phyloP scores from a whole-genome alignment of 2,113 vertebrate species.

The Hydropotes inermis region DNA sequence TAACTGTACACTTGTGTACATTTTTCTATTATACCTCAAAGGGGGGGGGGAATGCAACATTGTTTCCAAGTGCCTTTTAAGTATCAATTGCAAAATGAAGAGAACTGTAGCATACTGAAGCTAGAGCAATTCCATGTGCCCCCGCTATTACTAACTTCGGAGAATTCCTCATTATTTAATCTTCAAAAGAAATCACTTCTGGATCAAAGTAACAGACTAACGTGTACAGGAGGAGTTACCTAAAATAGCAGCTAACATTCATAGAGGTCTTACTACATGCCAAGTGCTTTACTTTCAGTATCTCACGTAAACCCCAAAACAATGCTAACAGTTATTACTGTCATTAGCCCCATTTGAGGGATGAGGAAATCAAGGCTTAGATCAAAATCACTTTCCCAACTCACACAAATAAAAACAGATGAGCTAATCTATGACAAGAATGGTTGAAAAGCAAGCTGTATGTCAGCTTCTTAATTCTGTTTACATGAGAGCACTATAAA shows the following conservation, averaged over 20 bases:
- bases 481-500: neutral
- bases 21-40: neutral
- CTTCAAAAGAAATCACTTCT: slow-evolving; percentile 36
- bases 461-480: slow-evolving; percentile 14
- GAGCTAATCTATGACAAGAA: neutral
- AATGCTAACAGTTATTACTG: neutral
- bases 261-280: neutral
- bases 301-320: neutral
- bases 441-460: neutral
- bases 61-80: slow-evolving; percentile 4
- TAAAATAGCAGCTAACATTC: slow-evolving; percentile 17
- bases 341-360: slow-evolving; percentile 10
- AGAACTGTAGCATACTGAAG: neutral
- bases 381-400: slow-evolving; percentile 22
- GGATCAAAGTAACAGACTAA: neutral
- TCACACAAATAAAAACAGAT: neutral
- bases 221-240: neutral
- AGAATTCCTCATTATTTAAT: slow-evolving; percentile 28
- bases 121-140: neutral
- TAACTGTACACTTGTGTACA: neutral
- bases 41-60: neutral
- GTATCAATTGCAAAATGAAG: slow-evolving; percentile 25
- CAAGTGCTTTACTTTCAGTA: slow-evolving; percentile 29
- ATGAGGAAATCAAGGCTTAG: slow-evolving; percentile 13
- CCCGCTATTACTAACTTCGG: neutral